Evolutionary conservation across 1,140 invertebrate genomes (phyloP), one percentile per base, ranked within the genome.

Genomic region (Neuroterus valhalla): DNA sequence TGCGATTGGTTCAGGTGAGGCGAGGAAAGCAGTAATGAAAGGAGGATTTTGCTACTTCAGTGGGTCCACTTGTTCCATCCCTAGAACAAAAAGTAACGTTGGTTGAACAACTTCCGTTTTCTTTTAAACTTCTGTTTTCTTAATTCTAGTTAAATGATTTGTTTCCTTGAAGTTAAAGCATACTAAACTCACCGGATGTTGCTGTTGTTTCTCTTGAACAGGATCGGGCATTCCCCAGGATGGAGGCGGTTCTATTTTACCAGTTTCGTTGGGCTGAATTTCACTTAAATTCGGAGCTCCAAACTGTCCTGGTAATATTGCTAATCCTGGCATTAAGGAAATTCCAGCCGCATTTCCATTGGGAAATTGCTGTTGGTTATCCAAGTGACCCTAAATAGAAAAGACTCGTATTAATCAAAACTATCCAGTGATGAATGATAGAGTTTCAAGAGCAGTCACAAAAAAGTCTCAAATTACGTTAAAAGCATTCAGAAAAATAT

Each of bases 171-270:
- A 6, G 31, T 31, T 5, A 3, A 31, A 31, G 8, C 2, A 31
- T 31, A 31, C 8, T 31, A 31, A 26, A 31, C 81, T 84, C 84
- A 90, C 89, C 81, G 86, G 86, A 74, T 90, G 89, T 81, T 88
- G 89, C 70, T 90, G 89, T 81, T 88, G 89, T 69, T 90, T 90
- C 55, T 90, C 89, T 86, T 89, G 89, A 21, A 86, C 84, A 43
- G 86, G 75, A 76, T 90, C 89, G 31, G 87, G 81, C 82, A 90
- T 88, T 72, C 85, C 88, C 89, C 89, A 90, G 23, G 80, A 84
- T 23, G 87, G 86, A 69, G 82, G 81, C 10, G 6, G 31, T 68
- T 90, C 89, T 26, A 90, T 86, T 79, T 90, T 90, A 21, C 81
- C 81, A 38, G 81, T 73, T 68, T 90, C 89, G n/a, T 84, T 85